Percentiles rank a stretch among this genome's conserved stretches.
Conservation (phyloP, 2,888 invertebrate genomes). For the Amphipoea lucens region DNA sequence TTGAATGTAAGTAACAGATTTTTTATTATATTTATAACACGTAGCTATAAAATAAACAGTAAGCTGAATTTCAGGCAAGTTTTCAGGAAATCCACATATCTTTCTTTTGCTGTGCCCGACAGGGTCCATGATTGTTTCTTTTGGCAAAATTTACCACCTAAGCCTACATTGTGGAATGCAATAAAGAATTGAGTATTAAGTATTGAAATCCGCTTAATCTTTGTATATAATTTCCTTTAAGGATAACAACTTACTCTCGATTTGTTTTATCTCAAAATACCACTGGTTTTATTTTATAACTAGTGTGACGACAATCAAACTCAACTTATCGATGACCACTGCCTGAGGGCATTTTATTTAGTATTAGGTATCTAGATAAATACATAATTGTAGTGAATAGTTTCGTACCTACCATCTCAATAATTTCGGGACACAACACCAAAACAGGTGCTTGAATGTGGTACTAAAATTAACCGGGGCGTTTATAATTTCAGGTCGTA, state of each 20-base stretch:
- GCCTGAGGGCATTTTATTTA: background rate
- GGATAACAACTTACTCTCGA: background rate
- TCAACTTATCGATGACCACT: background rate
- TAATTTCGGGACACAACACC: background rate
- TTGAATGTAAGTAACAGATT: constrained; percentile 72
- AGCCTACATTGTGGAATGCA: too few relatives aligned
- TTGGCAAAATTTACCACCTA: too few relatives aligned
- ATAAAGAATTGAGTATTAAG: too few relatives aligned
- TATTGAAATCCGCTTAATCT: background rate
- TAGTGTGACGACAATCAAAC: background rate
- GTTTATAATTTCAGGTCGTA: constrained; percentile 69
- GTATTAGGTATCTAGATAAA: background rate
- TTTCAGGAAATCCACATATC: too few relatives aligned
- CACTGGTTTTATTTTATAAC: background rate
- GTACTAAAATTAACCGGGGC: background rate
- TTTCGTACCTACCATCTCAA: background rate
- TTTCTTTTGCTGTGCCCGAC: too few relatives aligned
- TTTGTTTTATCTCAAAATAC: background rate
- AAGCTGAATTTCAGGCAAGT: background rate
- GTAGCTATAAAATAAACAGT: background rate
- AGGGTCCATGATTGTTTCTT: too few relatives aligned
- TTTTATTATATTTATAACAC: background rate
- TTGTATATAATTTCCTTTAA: background rate
- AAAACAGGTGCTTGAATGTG: background rate
- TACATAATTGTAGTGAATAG: background rate